phyloP scores from a whole-genome alignment of 1,140 invertebrate species.

The Paraescarpia echinospica region DNA sequence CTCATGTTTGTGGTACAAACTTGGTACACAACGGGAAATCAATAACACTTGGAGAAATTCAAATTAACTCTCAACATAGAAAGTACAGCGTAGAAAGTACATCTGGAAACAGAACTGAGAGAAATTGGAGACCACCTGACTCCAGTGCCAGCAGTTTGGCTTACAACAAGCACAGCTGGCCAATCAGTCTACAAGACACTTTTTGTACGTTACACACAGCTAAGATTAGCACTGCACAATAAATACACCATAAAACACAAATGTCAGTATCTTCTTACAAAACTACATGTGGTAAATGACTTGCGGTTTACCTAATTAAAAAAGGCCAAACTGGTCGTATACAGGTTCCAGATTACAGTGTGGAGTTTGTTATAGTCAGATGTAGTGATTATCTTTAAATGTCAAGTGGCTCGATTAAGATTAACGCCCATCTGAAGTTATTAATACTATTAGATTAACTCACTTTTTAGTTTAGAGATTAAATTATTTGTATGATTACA shows the following conservation, averaged over 20 bases:
- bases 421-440: background rate
- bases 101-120: background rate
- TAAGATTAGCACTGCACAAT: background rate
- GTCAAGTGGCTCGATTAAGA: background rate
- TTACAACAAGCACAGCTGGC: background rate
- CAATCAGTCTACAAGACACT: background rate
- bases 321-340: background rate
- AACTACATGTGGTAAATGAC: background rate
- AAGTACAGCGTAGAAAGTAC: too few relatives aligned
- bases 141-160: background rate
- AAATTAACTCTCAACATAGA: background rate
- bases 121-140: background rate
- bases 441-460: background rate
- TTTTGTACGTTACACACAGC: background rate
- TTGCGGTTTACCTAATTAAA: background rate
- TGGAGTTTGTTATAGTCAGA: background rate
- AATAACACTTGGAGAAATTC: background rate
- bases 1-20: background rate
- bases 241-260: background rate
- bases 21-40: background rate
- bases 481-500: background rate
- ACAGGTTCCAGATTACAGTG: background rate
- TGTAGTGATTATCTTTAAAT: background rate
- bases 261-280: background rate
- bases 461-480: background rate